phyloP scores from a whole-genome alignment of 2,113 vertebrate genomes.

The Haemorhous mexicanus region DNA sequence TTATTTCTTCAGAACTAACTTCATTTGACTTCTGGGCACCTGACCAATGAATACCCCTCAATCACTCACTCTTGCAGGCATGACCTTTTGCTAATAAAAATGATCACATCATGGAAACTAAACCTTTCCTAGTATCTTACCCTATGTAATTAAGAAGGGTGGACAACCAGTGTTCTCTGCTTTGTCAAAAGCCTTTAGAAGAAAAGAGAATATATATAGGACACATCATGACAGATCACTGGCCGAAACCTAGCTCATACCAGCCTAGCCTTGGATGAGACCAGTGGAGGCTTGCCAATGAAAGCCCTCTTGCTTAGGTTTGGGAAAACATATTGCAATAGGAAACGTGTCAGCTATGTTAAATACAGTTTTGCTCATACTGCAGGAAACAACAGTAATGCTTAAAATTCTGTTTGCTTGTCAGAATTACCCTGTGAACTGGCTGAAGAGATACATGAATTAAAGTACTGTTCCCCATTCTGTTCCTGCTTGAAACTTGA shows the following conservation, averaged over 20 bases:
- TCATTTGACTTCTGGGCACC: neutral
- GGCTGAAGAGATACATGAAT: neutral
- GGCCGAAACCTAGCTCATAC: neutral
- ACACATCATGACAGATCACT: rapidly evolving
- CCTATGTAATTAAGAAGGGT: neutral
- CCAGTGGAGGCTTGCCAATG: neutral
- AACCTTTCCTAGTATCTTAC: neutral
- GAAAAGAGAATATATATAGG: neutral
- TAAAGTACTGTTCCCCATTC: neutral
- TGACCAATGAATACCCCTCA: neutral
- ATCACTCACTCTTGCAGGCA: neutral
- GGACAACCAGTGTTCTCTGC: neutral
- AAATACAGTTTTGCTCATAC: neutral
- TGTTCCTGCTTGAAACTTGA: conserved; percentile 11
- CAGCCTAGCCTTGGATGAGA: neutral
- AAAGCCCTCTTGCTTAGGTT: neutral
- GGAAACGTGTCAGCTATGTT: neutral
- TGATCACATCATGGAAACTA: neutral
- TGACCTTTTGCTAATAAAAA: neutral
- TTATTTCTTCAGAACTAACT: neutral
- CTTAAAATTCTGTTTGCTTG: neutral
- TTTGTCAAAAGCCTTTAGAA: neutral
- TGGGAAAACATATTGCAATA: neutral
- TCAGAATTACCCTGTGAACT: neutral
- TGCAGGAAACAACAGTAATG: neutral